A percentile compares a stretch with the other conserved stretches of the same genome.
phyloP scores from a whole-genome alignment of 2,797 vertebrate genomes.

The Halcyon chelicuti region DNA sequence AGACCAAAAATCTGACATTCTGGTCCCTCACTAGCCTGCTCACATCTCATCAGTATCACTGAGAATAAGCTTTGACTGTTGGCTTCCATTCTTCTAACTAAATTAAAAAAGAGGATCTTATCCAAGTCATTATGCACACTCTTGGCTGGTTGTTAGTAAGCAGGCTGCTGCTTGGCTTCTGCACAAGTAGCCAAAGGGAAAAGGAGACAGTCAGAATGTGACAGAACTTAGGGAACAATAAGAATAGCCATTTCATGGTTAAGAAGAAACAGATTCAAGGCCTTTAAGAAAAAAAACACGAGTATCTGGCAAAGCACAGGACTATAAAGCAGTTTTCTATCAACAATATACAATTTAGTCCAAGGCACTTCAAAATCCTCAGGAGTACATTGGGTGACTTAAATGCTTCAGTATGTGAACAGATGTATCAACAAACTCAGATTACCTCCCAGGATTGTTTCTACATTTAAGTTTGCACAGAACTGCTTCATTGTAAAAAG shows the following conservation, averaged over 20 bases:
- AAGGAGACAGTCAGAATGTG: neutral
- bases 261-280: neutral
- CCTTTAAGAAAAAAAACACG: neutral
- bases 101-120: neutral
- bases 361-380: neutral
- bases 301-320: neutral
- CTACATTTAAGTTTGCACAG: neutral
- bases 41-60: neutral
- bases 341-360: neutral
- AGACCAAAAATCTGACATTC: neutral
- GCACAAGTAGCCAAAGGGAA: neutral
- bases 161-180: neutral
- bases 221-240: neutral
- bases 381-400: neutral
- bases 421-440: neutral
- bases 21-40: neutral
- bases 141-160: neutral
- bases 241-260: neutral
- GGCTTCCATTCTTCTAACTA: neutral
- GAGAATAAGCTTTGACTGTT: neutral
- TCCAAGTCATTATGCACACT: neutral
- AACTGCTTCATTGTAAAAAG: neutral
- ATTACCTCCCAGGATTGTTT: neutral
- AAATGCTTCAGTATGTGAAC: neutral
- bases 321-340: neutral